Evolutionary conservation across 2,888 invertebrate genomes (phyloP).

Genomic region (Oxycera nigricornis): DNA sequence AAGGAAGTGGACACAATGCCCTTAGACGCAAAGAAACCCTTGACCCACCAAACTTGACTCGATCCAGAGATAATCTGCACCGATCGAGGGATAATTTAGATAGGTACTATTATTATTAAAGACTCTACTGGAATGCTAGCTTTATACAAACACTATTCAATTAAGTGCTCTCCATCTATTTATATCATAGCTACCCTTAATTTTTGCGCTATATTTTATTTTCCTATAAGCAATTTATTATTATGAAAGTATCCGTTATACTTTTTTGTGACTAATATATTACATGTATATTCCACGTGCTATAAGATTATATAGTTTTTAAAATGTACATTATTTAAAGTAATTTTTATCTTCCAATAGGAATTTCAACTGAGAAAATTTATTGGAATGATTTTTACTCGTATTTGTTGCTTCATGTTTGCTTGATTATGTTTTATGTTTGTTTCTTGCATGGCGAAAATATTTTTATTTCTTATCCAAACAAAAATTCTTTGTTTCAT

Average conservation of each 20-base stretch:
- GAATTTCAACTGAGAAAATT: neutral
- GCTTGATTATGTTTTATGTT: neutral
- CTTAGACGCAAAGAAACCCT: constrained; percentile 74
- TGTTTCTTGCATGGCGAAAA: neutral
- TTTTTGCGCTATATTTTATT: neutral
- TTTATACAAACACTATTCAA: neutral
- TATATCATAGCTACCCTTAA: neutral
- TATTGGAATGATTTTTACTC: neutral
- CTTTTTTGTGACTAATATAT: constrained; percentile 1
- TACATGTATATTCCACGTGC: neutral
- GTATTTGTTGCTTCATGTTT: neutral
- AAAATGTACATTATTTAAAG: no score
- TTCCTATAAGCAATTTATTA: neutral
- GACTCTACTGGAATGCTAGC: neutral
- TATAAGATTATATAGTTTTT: neutral
- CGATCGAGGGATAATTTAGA: constrained; percentile 62
- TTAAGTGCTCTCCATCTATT: neutral
- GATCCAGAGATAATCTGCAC: constrained; percentile 60
- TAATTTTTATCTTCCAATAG: neutral
- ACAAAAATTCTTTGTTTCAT: no score
- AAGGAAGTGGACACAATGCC: constrained; percentile 66
- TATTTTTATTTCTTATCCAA: neutral
- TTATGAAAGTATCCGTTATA: no score
- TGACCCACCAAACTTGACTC: constrained; percentile 68
- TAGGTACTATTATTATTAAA: constrained; percentile 52